Evolutionary conservation across 1,140 invertebrate species (phyloP).

Genomic region (Cardiocondyla obscurior): DNA sequence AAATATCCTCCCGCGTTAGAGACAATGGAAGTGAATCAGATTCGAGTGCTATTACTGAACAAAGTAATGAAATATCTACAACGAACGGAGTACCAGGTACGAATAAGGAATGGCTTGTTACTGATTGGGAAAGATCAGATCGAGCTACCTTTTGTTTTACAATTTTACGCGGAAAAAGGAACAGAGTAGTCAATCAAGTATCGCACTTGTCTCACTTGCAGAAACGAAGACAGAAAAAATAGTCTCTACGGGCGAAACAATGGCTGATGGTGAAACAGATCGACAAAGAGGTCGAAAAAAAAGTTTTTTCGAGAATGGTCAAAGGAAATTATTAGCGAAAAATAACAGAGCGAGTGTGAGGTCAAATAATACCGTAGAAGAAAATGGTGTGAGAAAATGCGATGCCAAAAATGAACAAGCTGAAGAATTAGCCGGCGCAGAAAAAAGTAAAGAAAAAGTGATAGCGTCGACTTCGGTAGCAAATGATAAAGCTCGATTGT

Average conservation of each 20-base stretch:
- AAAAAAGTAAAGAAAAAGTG: not conserved
- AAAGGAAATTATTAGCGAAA: not conserved
- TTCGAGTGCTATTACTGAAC: not conserved
- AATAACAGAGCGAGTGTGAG: not conserved
- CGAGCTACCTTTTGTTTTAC: not conserved
- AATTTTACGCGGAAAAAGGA: not conserved
- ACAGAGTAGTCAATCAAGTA: not conserved
- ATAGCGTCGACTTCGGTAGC: not conserved
- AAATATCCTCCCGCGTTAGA: not conserved
- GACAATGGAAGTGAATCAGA: not conserved
- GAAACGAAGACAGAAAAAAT: not conserved
- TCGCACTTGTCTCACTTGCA: not conserved
- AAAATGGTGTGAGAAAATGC: not conserved
- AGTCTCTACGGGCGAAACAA: not conserved
- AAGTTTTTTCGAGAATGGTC: not conserved
- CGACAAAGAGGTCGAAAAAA: not conserved
- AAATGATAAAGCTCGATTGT: constrained; percentile 21
- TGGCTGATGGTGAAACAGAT: not conserved
- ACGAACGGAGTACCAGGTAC: not conserved
- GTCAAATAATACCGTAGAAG: not conserved
- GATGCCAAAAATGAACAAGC: not conserved
- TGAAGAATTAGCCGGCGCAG: not conserved
- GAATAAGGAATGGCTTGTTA: not conserved
- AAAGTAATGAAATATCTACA: constrained; percentile 20
- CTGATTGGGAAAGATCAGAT: constrained; percentile 8